phyloP scores from a whole-genome alignment of 1,140 invertebrate species.

The Acromyrmex heyeri region DNA sequence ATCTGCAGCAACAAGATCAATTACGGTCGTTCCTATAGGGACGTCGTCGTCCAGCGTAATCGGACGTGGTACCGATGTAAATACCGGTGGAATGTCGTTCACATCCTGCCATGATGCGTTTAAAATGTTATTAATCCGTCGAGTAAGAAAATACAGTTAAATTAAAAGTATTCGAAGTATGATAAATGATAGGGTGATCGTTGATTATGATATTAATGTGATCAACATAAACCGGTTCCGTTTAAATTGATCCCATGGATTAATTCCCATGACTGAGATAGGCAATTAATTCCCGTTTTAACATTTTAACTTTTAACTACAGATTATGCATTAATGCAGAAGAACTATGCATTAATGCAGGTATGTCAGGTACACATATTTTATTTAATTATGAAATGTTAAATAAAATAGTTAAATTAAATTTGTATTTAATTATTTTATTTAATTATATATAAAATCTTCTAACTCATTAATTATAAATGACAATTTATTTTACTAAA shows the following conservation, averaged over 20 bases:
- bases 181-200: slow-evolving; percentile 9
- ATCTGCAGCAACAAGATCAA: slow-evolving; percentile 92
- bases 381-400: not conserved
- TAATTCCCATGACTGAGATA: slow-evolving; percentile 8
- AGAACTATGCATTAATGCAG: not conserved
- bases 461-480: slow-evolving; percentile 1
- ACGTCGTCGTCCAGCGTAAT: slow-evolving; percentile 94
- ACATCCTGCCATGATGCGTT: slow-evolving; percentile 87
- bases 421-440: not conserved
- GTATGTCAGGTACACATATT: not conserved
- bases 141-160: slow-evolving; percentile 25
- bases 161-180: slow-evolving; percentile 19
- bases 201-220: slow-evolving; percentile 36
- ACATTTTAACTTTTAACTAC: slow-evolving; percentile 31
- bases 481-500: not conserved
- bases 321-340: not conserved
- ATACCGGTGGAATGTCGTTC: slow-evolving; percentile 95
- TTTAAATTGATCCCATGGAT: slow-evolving; percentile 18
- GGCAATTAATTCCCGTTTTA: slow-evolving; percentile 31
- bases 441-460: not conserved
- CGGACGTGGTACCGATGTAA: slow-evolving; percentile 92
- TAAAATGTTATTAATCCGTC: slow-evolving; percentile 20
- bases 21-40: slow-evolving; percentile 92
- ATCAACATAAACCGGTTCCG: slow-evolving; percentile 23
- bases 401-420: no score